Conservation (phyloP, 1,140 invertebrate genomes). For the Mesaphorura yosii region DNA sequence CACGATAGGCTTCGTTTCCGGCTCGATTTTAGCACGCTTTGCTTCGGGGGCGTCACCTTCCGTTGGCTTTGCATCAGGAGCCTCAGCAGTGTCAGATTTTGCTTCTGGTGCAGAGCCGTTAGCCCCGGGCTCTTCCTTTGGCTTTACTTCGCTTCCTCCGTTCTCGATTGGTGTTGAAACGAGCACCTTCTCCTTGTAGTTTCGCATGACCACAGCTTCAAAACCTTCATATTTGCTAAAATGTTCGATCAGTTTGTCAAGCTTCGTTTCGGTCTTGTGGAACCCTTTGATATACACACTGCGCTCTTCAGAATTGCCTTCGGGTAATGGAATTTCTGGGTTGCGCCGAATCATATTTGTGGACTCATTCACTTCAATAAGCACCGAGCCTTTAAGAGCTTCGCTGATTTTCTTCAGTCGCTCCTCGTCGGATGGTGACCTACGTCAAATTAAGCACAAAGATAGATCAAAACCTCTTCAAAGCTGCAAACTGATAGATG, state of each 20-base stretch:
- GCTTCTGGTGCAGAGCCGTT: too few species aligned
- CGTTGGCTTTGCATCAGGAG: neutral
- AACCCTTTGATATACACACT: slow-evolving; percentile 29
- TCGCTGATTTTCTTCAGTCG: slow-evolving; percentile 2
- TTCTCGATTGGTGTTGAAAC: neutral
- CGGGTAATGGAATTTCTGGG: slow-evolving; percentile 19
- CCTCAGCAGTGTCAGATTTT: neutral
- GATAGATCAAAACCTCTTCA: neutral
- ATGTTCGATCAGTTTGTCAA: slow-evolving; percentile 26
- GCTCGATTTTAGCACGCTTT: neutral
- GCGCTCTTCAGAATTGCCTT: slow-evolving; percentile 11
- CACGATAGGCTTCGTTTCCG: too few species aligned
- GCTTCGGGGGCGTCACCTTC: too few species aligned
- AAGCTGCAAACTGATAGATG: neutral
- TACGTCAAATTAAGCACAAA: neutral
- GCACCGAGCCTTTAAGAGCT: slow-evolving; percentile 10
- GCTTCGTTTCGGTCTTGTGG: slow-evolving; percentile 15
- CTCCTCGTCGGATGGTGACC: neutral
- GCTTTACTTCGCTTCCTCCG: slow-evolving; percentile 5
- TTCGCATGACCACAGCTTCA: slow-evolving; percentile 26
- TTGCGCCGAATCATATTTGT: slow-evolving; percentile 16
- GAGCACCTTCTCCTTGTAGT: slow-evolving; percentile 25
- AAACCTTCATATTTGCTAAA: slow-evolving; percentile 26
- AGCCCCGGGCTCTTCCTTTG: slow-evolving; percentile 5
- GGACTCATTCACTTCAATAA: slow-evolving; percentile 21